Evolutionary conservation across 2,797 vertebrate genomes (phyloP).

Genomic region (Capromys pilorides): DNA sequence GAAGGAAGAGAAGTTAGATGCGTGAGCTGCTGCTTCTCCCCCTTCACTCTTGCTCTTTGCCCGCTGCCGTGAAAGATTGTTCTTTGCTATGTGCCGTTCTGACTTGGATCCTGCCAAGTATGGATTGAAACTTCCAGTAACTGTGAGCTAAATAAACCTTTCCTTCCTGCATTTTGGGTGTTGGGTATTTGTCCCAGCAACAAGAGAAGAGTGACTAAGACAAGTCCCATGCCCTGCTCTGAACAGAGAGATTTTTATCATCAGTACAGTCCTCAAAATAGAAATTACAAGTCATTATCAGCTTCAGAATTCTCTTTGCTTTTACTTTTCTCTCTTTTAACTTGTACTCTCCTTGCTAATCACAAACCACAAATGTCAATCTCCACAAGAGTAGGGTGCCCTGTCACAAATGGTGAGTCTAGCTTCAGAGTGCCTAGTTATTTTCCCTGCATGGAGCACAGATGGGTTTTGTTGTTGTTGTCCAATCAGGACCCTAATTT

Average conservation of each 20-base stretch:
- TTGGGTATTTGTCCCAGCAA: no score
- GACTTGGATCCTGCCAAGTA: no score
- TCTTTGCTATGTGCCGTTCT: no score
- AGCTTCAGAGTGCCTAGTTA: conserved; percentile 47
- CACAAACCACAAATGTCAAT: conserved; percentile 21
- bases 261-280: background rate
- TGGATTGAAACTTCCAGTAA: no score
- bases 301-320: background rate
- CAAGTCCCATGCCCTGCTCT: background rate
- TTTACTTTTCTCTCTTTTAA: background rate
- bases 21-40: no score
- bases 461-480: conserved; percentile 48
- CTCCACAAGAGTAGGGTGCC: background rate
- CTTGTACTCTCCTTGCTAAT: conserved; percentile 30
- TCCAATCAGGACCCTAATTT: conserved; percentile 61
- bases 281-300: conserved; percentile 12
- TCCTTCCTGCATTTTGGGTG: no score
- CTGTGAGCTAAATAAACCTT: no score
- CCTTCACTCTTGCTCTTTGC: no score
- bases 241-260: conserved; percentile 3
- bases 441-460: conserved; percentile 45
- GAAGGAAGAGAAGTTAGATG: no score
- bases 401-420: conserved; percentile 38
- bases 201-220: no score
- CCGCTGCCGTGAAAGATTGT: no score